Conservation (phyloP, 2,888 invertebrate species). For the Noctuana brunneofusca region DNA sequence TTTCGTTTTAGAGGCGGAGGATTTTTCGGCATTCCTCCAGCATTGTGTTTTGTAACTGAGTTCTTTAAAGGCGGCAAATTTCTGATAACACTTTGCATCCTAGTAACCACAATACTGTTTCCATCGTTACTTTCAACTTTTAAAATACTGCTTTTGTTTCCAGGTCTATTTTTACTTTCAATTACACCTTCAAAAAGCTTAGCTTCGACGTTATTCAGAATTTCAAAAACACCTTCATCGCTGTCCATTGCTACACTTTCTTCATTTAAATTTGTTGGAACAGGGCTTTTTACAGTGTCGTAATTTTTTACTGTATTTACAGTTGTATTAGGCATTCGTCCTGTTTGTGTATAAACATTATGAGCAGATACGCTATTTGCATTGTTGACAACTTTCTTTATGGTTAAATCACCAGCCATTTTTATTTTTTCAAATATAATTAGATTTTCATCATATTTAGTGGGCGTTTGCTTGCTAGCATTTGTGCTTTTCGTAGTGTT, state of each 20-base stretch:
- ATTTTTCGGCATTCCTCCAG: background rate
- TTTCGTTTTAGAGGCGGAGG: background rate
- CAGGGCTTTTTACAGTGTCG: background rate
- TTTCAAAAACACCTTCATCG: background rate
- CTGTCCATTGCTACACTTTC: background rate
- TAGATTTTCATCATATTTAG: background rate
- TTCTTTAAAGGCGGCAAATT: conserved; percentile 2
- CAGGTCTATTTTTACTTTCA: background rate
- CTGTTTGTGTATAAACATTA: background rate
- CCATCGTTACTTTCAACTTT: background rate
- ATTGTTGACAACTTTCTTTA: background rate
- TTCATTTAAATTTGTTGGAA: background rate
- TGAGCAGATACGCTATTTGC: background rate
- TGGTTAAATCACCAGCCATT: background rate
- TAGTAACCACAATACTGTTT: background rate
- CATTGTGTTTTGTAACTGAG: background rate
- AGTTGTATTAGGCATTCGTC: background rate
- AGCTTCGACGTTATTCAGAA: background rate
- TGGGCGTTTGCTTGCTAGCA: background rate
- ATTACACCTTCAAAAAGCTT: background rate
- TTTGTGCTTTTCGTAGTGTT: background rate
- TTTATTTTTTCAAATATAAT: background rate
- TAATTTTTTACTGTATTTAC: background rate
- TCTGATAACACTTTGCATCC: background rate
- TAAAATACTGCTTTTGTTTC: background rate